Evolutionary conservation across 2,797 vertebrate genomes (phyloP).

Genomic region (Emys orbicularis): DNA sequence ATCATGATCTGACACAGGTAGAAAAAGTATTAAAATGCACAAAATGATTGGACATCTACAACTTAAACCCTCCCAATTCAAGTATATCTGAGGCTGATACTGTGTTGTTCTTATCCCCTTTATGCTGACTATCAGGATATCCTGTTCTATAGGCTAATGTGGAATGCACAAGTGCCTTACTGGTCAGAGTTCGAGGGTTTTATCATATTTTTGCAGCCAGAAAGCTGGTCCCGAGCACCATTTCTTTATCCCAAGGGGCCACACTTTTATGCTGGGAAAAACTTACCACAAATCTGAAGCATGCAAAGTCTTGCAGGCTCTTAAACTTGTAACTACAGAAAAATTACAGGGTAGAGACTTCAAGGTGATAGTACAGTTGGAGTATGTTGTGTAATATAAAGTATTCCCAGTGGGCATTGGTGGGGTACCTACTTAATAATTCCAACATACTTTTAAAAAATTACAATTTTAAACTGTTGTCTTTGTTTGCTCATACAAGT

Average conservation of each 20-base stretch:
- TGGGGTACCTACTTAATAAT: neutral
- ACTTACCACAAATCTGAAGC: slow-evolving; percentile 32
- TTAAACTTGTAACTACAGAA: neutral
- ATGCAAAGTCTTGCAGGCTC: slow-evolving; percentile 2
- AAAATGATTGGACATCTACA: neutral
- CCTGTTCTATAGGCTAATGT: slow-evolving; percentile 21
- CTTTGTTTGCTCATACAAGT: neutral
- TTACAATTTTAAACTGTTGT: neutral
- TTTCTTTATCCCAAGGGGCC: neutral
- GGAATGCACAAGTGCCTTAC: slow-evolving; percentile 12
- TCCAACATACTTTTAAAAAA: neutral
- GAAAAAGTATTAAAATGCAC: slow-evolving; percentile 35
- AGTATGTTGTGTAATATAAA: neutral
- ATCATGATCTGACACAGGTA: neutral
- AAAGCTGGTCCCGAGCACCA: slow-evolving; percentile 30
- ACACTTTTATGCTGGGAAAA: slow-evolving; percentile 37
- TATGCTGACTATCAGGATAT: slow-evolving; percentile 29
- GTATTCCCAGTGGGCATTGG: neutral
- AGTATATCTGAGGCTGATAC: slow-evolving; percentile 17
- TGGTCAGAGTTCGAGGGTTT: slow-evolving; percentile 41
- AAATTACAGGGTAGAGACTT: slow-evolving; percentile 10
- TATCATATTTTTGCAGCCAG: slow-evolving; percentile 50
- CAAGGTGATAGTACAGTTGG: accelerated
- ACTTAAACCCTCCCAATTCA: slow-evolving; percentile 6
- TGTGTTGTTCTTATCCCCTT: slow-evolving; percentile 3